Base-by-base conservation (phyloP, 1,140 invertebrate species). In the Conus ventricosus region DNA sequence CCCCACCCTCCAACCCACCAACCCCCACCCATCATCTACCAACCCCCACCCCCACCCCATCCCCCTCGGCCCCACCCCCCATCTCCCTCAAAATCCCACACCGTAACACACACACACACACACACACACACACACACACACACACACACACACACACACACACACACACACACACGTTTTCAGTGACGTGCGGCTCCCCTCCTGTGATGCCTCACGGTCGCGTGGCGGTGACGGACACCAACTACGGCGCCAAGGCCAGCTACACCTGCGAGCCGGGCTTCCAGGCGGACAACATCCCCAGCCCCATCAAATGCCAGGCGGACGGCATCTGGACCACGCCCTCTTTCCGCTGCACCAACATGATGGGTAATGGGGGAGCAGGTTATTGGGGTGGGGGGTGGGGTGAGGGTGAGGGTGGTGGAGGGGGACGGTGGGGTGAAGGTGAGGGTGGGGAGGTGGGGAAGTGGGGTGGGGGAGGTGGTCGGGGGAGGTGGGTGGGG, bases 261-360 rank as follows among this genome's bases (percentile, higher is more conserved):
- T 85, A 85, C 60, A 85, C 84, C n/a, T 85, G 84, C 27, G 71
- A 85, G 10, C 71, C 84, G n/a, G 84, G 84, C 27, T 85, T 51
- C 60, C 84, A 85, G 84, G 84, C 84, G 8, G 84, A 71, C 60
- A 54, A 75, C 57, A 85, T 85, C n/a, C 25, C 84, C 60, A 51
- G 10, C 10, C 84, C 84, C 13, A 53, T 53, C 39, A 39, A 7
- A 4, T 85, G 84, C 17, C 84, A 71, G 20, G 60, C 13, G 1
- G 53, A 71, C 27, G 84, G 84, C 5, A 25, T 15, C 57, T 85
- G 84, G 84, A 23, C 84, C 11, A 39, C 11, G 5, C 84, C 63
- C 60, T 53, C 27, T 20, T 85, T 85, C 84, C 15, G 53, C 27
- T 85, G 84, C 20, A 25, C 63, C 6, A 85, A 85, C 84, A 85